Evolutionary conservation across 2,797 vertebrate genomes (phyloP).

Genomic region (Podarcis siculus): DNA sequence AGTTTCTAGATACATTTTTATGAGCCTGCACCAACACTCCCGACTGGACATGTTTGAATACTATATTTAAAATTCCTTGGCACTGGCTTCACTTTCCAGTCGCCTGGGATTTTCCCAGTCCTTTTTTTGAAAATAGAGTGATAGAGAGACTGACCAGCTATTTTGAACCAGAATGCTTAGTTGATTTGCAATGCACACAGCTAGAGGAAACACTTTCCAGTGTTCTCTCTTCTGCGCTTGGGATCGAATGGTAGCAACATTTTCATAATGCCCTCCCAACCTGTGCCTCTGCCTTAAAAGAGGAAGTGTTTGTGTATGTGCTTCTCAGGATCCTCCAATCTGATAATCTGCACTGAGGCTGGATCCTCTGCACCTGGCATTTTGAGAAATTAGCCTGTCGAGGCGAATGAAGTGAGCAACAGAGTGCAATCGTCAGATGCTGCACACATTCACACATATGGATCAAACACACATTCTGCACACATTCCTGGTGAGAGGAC

Average conservation of each 20-base stretch:
- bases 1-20: not conserved
- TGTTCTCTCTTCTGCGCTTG: not conserved
- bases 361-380: not conserved
- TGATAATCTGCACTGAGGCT: not conserved
- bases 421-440: not conserved
- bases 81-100: not conserved
- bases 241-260: not conserved
- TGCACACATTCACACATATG: not conserved
- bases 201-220: not conserved
- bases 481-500: not conserved
- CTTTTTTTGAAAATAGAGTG: not conserved
- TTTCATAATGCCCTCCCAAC: not conserved
- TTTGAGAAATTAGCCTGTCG: not conserved
- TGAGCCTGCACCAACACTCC: not conserved
- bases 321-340: not conserved
- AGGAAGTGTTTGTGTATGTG: not conserved
- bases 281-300: not conserved
- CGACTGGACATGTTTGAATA: not conserved
- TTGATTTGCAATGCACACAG: not conserved
- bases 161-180: not conserved
- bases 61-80: not conserved
- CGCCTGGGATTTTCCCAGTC: not conserved
- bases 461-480: not conserved
- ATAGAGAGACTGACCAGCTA: not conserved
- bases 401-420: not conserved